Conservation (phyloP, 1,140 invertebrate genomes). For the Drosophila virilis region DNA sequence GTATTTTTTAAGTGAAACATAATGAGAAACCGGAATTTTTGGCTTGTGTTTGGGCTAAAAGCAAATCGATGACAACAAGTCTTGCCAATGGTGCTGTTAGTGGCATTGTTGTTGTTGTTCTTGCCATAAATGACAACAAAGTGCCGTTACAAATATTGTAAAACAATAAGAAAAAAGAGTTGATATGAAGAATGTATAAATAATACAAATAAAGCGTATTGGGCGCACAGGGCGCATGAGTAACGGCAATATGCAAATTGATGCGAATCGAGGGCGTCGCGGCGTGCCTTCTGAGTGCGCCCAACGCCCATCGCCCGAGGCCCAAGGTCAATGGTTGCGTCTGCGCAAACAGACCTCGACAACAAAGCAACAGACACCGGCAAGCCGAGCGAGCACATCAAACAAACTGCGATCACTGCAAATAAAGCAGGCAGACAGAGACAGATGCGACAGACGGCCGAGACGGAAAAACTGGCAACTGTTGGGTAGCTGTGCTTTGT, state of each 20-base stretch:
- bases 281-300: conserved; percentile 56
- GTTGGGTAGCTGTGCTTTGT: conserved; percentile 17
- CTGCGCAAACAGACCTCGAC: conserved; percentile 57
- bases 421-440: conserved; percentile 41
- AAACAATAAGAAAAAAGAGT: conserved; percentile 39
- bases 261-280: conserved; percentile 59
- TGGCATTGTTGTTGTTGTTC: conserved; percentile 8
- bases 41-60: conserved; percentile 32
- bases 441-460: not conserved
- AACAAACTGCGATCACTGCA: conserved; percentile 43
- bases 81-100: conserved; percentile 5
- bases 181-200: conserved; percentile 67
- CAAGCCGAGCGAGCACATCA: conserved; percentile 37
- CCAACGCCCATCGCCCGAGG: conserved; percentile 41
- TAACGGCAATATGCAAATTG: conserved; percentile 65
- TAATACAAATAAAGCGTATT: conserved; percentile 45
- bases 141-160: conserved; percentile 72
- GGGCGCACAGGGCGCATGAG: conserved; percentile 41
- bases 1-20: conserved; percentile 58
- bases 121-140: conserved; percentile 64
- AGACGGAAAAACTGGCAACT: conserved; percentile 1
- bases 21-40: conserved; percentile 75
- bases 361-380: not conserved
- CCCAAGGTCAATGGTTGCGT: conserved; percentile 74
- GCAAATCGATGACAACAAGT: conserved; percentile 45